These are phyloP conservation scores for Sialis fuliginosa DNA, from an alignment of 2,888 invertebrate species.

Conservation along the genomic window DNA sequence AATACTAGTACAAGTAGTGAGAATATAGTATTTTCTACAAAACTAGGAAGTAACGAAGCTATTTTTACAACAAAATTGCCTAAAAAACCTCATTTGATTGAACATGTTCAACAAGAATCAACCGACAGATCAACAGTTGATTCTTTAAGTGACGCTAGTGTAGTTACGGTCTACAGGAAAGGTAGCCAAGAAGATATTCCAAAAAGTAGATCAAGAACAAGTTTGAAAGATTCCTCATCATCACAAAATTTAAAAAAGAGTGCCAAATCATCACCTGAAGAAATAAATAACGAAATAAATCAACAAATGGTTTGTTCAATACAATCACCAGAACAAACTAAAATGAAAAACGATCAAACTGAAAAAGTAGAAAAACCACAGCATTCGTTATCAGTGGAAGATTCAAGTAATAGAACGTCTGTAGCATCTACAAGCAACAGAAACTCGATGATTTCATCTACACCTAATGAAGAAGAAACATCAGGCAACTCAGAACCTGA, in stretches of 20 bases:
- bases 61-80: slow-evolving; percentile 36
- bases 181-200: background rate
- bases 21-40: slow-evolving; percentile 45
- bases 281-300: background rate
- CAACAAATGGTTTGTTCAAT: background rate
- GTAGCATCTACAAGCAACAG: slow-evolving; percentile 8
- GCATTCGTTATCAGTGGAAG: background rate
- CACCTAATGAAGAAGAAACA: slow-evolving; percentile 28
- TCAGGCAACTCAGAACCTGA: slow-evolving; percentile 55
- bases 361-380: background rate
- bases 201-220: background rate
- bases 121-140: background rate
- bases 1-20: slow-evolving; percentile 23
- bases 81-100: slow-evolving; percentile 12
- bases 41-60: slow-evolving; percentile 49
- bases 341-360: background rate
- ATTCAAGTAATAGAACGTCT: background rate
- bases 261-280: background rate
- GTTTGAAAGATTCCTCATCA: background rate
- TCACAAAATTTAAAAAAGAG: background rate
- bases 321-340: background rate
- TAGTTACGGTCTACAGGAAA: background rate
- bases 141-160: too few relatives aligned
- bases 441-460: slow-evolving; percentile 11
- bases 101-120: background rate